Evolutionary conservation across 1,140 invertebrate species (phyloP), one percentile per base, ranked within the genome.

Genomic region (Philopotamus ludificatus): DNA sequence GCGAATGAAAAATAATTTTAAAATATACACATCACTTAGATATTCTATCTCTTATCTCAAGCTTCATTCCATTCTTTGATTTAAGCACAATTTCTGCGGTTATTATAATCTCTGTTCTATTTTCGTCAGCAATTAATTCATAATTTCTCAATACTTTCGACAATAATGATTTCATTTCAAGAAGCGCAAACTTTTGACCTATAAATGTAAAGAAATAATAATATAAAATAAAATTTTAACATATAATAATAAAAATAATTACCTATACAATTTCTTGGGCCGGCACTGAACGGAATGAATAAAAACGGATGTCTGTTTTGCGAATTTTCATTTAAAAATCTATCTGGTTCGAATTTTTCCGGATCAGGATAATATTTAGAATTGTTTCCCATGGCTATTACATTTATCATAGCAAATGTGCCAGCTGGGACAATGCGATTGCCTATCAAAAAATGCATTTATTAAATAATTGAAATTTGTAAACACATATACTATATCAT

Each of bases 281-380:
- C 89, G 41, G 86, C 89, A 70, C 87, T 89, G 74, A 92, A 92
- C 7, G 89, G 89, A 16, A 90, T 82, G 68, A 87, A 91, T 1
- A 85, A 80, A 70, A 82, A 89, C 0, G 85, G 84, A 73, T 87
- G 81, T 57, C 86, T 77, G 26, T 82, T 79, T 34, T 74, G 73
- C 21, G 77, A 76, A 70, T 86, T 85, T 64, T 84, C 80, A 12
- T 85, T 82, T 21, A 85, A 73, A 76, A 93, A 94, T 70, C 89
- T 80, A 60, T 92, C 88, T 0, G 92, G 91, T 74, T 91, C 83
- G 73, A 90, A 94, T 42, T 78, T 76, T 34, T 88, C 83, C 0
- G 92, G 90, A 51, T 93, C 82, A 20, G 84, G 82, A 73, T 85
- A 94, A 18, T 84, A 73, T 16, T 84, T 76, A 1, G 83, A 77